Evolutionary conservation across 1,140 invertebrate genomes (phyloP).

Genomic region (Papilio polytes): DNA sequence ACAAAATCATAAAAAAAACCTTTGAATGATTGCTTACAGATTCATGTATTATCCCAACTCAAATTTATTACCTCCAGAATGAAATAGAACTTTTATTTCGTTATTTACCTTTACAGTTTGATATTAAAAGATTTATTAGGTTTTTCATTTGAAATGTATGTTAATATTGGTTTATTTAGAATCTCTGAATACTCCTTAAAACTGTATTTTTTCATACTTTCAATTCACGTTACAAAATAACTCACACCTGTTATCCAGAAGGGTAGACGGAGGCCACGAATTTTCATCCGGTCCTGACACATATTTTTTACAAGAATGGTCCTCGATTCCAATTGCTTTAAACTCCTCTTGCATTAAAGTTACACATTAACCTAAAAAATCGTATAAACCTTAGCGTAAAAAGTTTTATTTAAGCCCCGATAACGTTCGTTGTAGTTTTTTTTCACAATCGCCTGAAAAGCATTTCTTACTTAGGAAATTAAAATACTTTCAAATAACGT

Average conservation of each 20-base stretch:
- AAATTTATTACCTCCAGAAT: background rate
- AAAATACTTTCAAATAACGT: background rate
- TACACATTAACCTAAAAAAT: background rate
- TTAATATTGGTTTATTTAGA: background rate
- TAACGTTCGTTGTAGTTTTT: background rate
- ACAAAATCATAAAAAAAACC: background rate
- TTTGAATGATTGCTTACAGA: background rate
- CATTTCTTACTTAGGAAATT: background rate
- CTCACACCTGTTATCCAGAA: too few species aligned
- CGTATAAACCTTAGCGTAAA: too few species aligned
- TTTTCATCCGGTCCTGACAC: too few species aligned
- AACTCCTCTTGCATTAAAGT: background rate
- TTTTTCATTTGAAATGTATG: background rate
- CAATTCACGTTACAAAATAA: too few species aligned
- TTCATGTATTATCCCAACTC: background rate
- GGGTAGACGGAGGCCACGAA: too few species aligned
- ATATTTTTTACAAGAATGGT: too few species aligned
- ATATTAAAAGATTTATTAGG: constrained; percentile 9
- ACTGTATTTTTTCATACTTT: too few species aligned
- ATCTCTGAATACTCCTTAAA: too few species aligned
- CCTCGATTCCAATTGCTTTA: too few species aligned
- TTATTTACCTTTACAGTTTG: background rate
- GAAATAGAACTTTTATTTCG: background rate
- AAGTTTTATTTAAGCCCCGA: too few species aligned
- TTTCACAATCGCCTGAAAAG: background rate